These are phyloP conservation scores for Heteromormyrus szaboi DNA, from an alignment of 2,797 vertebrate genomes.

Conservation along the genomic window DNA sequence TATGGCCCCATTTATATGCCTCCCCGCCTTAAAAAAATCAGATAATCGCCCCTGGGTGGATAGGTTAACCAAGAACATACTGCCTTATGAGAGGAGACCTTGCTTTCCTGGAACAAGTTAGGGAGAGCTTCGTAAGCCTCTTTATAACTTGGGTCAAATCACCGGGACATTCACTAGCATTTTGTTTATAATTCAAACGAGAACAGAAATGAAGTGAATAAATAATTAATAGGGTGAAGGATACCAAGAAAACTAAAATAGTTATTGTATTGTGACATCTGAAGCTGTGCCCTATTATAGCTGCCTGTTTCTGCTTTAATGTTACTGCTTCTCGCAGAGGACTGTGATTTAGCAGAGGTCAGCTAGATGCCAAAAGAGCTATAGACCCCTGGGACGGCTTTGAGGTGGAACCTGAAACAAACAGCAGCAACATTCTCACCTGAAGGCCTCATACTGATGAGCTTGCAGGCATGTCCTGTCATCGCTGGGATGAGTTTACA, in stretches of 20 bases:
- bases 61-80: neutral
- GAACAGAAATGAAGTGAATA: neutral
- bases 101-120: neutral
- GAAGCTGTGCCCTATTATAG: neutral
- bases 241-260: neutral
- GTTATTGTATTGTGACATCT: neutral
- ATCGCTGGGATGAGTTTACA: neutral
- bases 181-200: neutral
- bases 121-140: neutral
- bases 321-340: constrained; percentile 22
- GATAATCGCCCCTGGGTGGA: neutral
- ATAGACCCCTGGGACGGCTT: neutral
- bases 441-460: neutral
- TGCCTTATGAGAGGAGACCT: neutral
- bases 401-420: constrained; percentile 13
- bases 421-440: neutral
- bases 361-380: neutral
- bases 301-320: neutral
- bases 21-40: neutral
- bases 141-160: neutral
- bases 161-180: neutral
- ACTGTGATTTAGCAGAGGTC: constrained; percentile 9
- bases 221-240: neutral
- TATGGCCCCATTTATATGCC: neutral
- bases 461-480: neutral